phyloP scores from a whole-genome alignment of 2,888 invertebrate genomes.

The Cheilosia scutellata region DNA sequence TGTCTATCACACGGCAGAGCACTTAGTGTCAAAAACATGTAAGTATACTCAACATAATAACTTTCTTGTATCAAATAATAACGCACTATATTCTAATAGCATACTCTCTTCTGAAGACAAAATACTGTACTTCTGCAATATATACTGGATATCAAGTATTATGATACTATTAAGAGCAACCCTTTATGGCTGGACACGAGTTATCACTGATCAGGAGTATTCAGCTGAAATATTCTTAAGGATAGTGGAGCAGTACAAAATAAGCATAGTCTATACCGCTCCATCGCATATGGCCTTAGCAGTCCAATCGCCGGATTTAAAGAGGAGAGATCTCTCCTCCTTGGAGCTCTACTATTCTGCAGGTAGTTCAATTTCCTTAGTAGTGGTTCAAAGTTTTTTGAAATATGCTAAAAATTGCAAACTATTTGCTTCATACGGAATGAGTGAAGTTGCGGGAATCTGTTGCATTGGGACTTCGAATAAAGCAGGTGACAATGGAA shows the following conservation, averaged over 20 bases:
- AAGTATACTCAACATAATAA: neutral
- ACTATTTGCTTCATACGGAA: constrained; percentile 75
- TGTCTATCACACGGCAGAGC: constrained; percentile 73
- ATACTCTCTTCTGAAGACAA: constrained; percentile 39
- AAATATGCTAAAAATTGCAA: constrained; percentile 55
- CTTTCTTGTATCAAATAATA: neutral
- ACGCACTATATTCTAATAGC: constrained; percentile 23
- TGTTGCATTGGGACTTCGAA: constrained; percentile 29
- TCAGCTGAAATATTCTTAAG: constrained; percentile 70
- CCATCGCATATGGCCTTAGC: constrained; percentile 77
- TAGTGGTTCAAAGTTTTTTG: constrained; percentile 67
- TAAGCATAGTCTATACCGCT: constrained; percentile 65
- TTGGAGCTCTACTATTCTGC: constrained; percentile 65
- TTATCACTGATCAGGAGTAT: constrained; percentile 76
- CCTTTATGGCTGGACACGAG: constrained; percentile 61
- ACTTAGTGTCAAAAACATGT: constrained; percentile 39
- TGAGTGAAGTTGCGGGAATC: constrained; percentile 75
- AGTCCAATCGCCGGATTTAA: constrained; percentile 68
- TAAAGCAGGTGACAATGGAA: constrained; percentile 70
- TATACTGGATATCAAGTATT: constrained; percentile 78
- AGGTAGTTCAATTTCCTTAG: constrained; percentile 75
- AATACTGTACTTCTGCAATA: constrained; percentile 76
- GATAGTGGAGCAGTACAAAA: constrained; percentile 75
- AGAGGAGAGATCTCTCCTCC: constrained; percentile 67
- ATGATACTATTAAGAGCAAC: constrained; percentile 62